Percentiles rank a stretch among this genome's conserved stretches.
phyloP scores from a whole-genome alignment of 2,113 vertebrate genomes.

The Tragelaphus imberbis region DNA sequence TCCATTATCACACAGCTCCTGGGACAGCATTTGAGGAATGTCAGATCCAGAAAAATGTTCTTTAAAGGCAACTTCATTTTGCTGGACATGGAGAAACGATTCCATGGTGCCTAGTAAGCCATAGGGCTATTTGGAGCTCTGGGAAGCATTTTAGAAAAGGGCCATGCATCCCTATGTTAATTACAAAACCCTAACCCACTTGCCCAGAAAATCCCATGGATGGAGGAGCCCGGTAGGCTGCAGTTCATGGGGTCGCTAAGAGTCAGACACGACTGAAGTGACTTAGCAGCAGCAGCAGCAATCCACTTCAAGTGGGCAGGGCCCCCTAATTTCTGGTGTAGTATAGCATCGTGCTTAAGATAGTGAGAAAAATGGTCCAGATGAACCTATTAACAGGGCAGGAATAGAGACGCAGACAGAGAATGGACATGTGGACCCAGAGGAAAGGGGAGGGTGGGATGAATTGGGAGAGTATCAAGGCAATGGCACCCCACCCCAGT shows the following conservation, averaged over 20 bases:
- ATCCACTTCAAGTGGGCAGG: too few relatives aligned
- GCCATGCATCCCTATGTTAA: background rate
- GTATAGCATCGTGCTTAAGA: background rate
- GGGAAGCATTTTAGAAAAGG: conserved; percentile 10
- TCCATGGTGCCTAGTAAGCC: background rate
- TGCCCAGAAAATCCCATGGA: too few relatives aligned
- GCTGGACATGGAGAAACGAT: background rate
- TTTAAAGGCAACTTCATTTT: background rate
- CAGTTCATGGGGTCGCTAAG: too few relatives aligned
- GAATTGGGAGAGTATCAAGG: background rate
- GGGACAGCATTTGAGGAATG: conserved; percentile 16
- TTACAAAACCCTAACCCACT: background rate
- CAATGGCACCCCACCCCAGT: too few relatives aligned
- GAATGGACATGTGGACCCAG: background rate
- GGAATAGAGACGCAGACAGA: background rate
- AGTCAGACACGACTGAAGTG: too few relatives aligned
- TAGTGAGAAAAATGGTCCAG: background rate
- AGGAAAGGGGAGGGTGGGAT: background rate
- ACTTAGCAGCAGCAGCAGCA: too few relatives aligned
- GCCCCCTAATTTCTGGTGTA: background rate
- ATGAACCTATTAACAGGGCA: background rate
- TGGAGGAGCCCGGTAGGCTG: too few relatives aligned
- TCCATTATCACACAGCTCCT: conserved; percentile 11
- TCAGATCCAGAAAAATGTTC: background rate
- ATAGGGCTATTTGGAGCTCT: background rate